A percentile compares a stretch with the other conserved stretches of the same genome.
Evolutionary conservation across 1,140 invertebrate genomes (phyloP).

Genomic region (Meloidogyne chitwoodi): DNA sequence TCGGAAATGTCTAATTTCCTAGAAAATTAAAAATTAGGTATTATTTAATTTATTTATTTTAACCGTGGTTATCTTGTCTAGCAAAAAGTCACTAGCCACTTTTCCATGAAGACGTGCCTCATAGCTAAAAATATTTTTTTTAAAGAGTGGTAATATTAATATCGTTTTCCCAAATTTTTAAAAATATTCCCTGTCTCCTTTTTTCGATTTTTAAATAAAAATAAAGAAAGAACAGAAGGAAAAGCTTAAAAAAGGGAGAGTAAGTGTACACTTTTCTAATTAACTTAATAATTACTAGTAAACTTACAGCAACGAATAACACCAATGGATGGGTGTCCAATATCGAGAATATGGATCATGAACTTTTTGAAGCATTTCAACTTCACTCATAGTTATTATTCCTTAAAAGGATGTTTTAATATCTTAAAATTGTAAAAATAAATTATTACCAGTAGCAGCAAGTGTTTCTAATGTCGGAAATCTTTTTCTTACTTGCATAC

Average conservation of each 20-base stretch:
- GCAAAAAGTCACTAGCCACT: slow-evolving; percentile 46
- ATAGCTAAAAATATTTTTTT: too few species aligned
- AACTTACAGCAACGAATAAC: slow-evolving; percentile 26
- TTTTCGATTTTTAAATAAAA: too few species aligned
- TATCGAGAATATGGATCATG: slow-evolving; percentile 47
- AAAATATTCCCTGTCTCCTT: too few species aligned
- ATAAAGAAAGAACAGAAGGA: too few species aligned
- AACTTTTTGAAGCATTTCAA: slow-evolving; percentile 39
- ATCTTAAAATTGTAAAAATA: not conserved
- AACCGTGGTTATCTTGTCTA: slow-evolving; percentile 41
- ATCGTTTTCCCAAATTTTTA: too few species aligned
- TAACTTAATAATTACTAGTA: too few species aligned
- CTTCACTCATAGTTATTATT: slow-evolving; percentile 41
- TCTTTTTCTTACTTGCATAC: slow-evolving; percentile 50
- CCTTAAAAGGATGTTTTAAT: slow-evolving; percentile 31
- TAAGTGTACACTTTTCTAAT: too few species aligned
- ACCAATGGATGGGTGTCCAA: slow-evolving; percentile 57
- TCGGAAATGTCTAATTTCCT: slow-evolving; percentile 52
- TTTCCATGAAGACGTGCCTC: slow-evolving; percentile 44
- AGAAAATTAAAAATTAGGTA: slow-evolving; percentile 14
- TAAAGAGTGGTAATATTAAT: too few species aligned
- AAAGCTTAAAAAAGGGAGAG: too few species aligned
- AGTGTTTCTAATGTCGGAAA: slow-evolving; percentile 56
- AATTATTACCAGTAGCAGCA: slow-evolving; percentile 41
- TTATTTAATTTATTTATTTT: not conserved